Evolutionary conservation across 2,113 vertebrate genomes (phyloP).

Genomic region (Casuarius casuarius): DNA sequence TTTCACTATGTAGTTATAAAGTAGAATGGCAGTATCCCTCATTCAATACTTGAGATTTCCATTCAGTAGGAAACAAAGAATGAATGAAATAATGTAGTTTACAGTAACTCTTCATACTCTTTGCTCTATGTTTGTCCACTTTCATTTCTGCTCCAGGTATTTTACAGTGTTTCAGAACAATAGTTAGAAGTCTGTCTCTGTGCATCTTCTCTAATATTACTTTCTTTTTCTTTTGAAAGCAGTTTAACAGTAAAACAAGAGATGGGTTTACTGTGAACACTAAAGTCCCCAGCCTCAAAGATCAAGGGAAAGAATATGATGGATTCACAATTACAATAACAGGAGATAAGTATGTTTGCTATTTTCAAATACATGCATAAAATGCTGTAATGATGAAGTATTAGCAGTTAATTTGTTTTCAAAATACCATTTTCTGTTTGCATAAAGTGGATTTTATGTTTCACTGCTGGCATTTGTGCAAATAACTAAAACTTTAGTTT

Average conservation of each 20-base stretch:
- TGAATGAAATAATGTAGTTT: background rate
- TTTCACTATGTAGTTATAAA: background rate
- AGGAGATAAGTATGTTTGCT: constrained; percentile 88
- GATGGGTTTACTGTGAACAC: constrained; percentile 98
- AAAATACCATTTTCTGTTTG: background rate
- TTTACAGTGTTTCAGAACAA: background rate
- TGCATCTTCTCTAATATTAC: background rate
- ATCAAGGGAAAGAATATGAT: constrained; percentile 92
- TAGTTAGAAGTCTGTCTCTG: background rate
- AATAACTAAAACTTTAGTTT: background rate
- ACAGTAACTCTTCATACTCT: background rate
- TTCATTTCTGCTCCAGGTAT: background rate
- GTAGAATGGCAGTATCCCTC: background rate
- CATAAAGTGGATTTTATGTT: background rate
- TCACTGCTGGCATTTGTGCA: background rate
- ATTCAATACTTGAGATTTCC: background rate
- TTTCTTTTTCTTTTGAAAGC: constrained; percentile 81
- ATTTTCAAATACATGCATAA: background rate
- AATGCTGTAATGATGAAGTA: background rate
- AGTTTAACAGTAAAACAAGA: constrained; percentile 99
- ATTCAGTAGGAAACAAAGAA: background rate
- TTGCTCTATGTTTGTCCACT: background rate
- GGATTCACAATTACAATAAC: constrained; percentile 98
- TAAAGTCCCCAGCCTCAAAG: constrained; percentile 94
- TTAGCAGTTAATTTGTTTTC: background rate